phyloP scores from a whole-genome alignment of 2,797 vertebrate species.

The Argya squamiceps region DNA sequence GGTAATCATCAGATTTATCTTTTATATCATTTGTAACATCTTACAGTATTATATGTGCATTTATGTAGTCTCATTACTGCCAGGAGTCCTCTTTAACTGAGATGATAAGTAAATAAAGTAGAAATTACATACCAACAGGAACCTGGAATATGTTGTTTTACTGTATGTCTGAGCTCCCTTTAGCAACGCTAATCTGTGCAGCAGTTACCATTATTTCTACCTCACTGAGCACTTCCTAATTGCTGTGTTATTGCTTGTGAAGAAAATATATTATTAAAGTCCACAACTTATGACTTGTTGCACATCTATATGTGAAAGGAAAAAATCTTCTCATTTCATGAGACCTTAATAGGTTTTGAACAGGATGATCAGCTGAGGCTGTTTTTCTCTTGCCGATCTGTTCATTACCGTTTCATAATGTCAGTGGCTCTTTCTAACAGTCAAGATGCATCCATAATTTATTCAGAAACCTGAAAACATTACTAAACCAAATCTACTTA shows the following conservation, averaged over 20 bases:
- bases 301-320: slow-evolving; percentile 54
- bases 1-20: slow-evolving; percentile 82
- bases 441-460: slow-evolving; percentile 77
- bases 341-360: slow-evolving; percentile 74
- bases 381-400: slow-evolving; percentile 57
- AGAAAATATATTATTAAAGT: slow-evolving; percentile 82
- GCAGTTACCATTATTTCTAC: slow-evolving; percentile 84
- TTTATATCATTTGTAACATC: slow-evolving; percentile 78
- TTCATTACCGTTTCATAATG: slow-evolving; percentile 72
- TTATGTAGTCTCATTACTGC: slow-evolving; percentile 80
- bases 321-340: slow-evolving; percentile 67
- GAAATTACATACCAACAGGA: slow-evolving; percentile 80
- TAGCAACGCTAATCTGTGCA: slow-evolving; percentile 76
- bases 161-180: slow-evolving; percentile 78
- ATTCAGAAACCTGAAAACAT: slow-evolving; percentile 77
- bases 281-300: slow-evolving; percentile 81
- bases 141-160: slow-evolving; percentile 77
- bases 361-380: slow-evolving; percentile 59
- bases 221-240: slow-evolving; percentile 82
- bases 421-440: slow-evolving; percentile 68
- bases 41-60: slow-evolving; percentile 73
- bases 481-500: slow-evolving; percentile 78
- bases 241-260: slow-evolving; percentile 80
- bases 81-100: slow-evolving; percentile 79
- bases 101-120: slow-evolving; percentile 84